These are phyloP conservation scores for Rousettus leschenaultii DNA, from an alignment of 2,113 vertebrate species.

Conservation along the genomic window DNA sequence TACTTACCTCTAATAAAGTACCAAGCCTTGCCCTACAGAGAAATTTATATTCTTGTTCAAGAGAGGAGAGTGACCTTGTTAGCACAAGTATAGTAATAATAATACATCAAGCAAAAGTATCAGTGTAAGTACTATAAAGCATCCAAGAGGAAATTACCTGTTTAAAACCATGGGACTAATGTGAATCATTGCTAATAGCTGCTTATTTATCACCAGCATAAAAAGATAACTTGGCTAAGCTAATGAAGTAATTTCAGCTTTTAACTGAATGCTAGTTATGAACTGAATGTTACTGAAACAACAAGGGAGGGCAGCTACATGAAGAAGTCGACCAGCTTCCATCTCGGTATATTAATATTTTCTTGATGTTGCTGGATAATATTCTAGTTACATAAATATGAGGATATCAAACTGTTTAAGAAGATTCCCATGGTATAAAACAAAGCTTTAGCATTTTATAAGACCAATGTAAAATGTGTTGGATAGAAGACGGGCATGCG, in stretches of 20 bases:
- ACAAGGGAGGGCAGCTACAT: background rate
- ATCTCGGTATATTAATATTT: background rate
- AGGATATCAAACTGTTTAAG: background rate
- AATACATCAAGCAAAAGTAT: constrained; percentile 49
- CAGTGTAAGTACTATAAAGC: constrained; percentile 15
- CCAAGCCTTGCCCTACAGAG: background rate
- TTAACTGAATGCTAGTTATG: constrained; percentile 65
- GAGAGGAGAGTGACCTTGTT: constrained; percentile 62
- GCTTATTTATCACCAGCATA: constrained; percentile 72
- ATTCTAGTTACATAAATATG: background rate
- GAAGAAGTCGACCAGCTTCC: background rate
- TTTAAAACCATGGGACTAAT: constrained; percentile 69
- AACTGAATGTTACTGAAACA: constrained; percentile 51
- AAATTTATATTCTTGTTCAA: constrained; percentile 30
- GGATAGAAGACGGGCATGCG: background rate
- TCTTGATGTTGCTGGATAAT: constrained; percentile 4
- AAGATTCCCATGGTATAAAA: background rate
- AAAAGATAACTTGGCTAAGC: constrained; percentile 70
- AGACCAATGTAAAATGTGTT: background rate
- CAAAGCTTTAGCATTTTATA: background rate
- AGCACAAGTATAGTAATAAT: constrained; percentile 40
- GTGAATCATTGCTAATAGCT: constrained; percentile 74
- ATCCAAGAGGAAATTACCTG: constrained; percentile 64
- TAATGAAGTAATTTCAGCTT: constrained; percentile 69
- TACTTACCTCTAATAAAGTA: constrained; percentile 31